Base-by-base conservation (phyloP, 64 coral and sea anemone species). In the Trachythela sp. region DNA sequence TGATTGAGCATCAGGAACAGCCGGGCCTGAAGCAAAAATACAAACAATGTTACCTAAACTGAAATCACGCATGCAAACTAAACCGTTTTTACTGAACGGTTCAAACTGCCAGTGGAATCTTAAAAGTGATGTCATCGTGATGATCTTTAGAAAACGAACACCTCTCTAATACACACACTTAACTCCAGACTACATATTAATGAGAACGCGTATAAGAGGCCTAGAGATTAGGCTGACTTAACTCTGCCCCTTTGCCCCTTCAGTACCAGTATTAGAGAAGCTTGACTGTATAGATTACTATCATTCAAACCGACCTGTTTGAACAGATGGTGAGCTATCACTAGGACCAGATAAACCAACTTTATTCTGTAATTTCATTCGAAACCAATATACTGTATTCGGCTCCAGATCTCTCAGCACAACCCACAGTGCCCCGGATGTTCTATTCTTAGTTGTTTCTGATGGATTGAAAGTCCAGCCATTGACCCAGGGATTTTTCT, bases 331-430 rank as follows among this genome's bases (percentile, higher is more conserved):
- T 34, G 75, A 80, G 30, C 20, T 2, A 9, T 35, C 33, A 13
- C 75, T 80, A 6, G 75, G 75, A 0, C 20, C 37, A 80, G 75
- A 80, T 0, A 35, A 39, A 35, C 37, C 75, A 0, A 36, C 1
- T 39, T 80, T 30, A 39, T 80, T 80, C 33, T 35, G 9, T 2
- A 80, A 35, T 1, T 29, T 80, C 13, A 80, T 80, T 2, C 75
- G 75, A 22, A 80, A 80, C 75, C 75, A 80, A 29, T 80, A 80
- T n/a, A 80, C 75, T 17, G 75, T 80, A 18, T 80, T 80, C 30
- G 75, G 20, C 13, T 35, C 30, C 26, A 80, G 75, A 36, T 80
- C 75, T 34, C 33, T 80, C 17, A 80, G 33, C 0, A 80, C 14
- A 80, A 80, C 33, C 4, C 20, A 80, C 0, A 29, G 2, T 0